A percentile compares a stretch with the other conserved stretches of the same genome.
Conservation (phyloP, 2,113 vertebrate species). For the Callionymus lyra region DNA sequence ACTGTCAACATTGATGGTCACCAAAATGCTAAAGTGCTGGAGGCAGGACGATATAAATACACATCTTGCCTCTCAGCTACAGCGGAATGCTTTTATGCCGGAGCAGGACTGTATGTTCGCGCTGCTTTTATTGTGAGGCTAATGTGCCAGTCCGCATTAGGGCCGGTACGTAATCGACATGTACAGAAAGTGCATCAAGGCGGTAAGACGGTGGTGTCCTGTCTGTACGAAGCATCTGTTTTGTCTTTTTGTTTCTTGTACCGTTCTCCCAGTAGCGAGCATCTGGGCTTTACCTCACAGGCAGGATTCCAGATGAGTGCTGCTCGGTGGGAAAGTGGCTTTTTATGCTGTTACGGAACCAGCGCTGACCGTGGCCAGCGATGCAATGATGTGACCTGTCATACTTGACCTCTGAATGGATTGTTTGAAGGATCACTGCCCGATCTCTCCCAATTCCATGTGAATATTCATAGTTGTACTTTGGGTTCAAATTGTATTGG, state of each 20-base stretch:
- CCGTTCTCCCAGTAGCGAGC: conserved; percentile 26
- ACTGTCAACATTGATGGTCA: conserved; percentile 30
- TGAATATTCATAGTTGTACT: no score
- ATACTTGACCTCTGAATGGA: conserved; percentile 11
- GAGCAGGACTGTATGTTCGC: conserved; percentile 25
- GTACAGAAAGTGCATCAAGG: conserved; percentile 41
- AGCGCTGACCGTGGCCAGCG: conserved; percentile 1
- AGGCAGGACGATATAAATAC: conserved; percentile 23
- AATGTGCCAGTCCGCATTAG: conserved; percentile 31
- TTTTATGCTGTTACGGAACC: conserved; percentile 13
- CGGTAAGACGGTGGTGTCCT: conserved; percentile 17
- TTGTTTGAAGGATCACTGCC: neutral
- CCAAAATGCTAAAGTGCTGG: conserved; percentile 14
- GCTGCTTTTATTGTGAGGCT: conserved; percentile 13
- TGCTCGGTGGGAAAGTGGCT: conserved; percentile 5
- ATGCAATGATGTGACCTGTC: conserved; percentile 1
- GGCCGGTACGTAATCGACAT: conserved; percentile 19
- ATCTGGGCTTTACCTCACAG: conserved; percentile 15
- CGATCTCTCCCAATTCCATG: no score
- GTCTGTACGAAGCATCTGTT: conserved; percentile 22
- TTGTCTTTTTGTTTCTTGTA: conserved; percentile 28
- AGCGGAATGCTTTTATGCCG: conserved; percentile 51
- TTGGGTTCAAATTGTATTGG: no score
- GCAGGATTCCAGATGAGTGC: conserved; percentile 20
- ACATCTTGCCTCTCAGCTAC: conserved; percentile 34